Evolutionary conservation across 2,888 invertebrate genomes (phyloP).

Genomic region (Amblyjoppa proteus): DNA sequence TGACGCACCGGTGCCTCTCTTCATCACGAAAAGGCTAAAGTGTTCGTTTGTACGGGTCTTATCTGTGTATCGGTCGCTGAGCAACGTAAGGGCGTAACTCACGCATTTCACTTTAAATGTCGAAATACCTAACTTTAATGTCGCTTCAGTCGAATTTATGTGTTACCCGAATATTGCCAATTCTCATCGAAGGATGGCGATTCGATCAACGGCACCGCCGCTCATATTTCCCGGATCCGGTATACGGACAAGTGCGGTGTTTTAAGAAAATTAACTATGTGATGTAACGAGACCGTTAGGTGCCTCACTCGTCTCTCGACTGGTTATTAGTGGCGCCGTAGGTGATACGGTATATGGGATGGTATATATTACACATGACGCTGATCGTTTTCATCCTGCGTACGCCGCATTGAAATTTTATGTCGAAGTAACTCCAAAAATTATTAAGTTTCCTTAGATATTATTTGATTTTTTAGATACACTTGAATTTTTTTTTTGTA

Average conservation of each 20-base stretch:
- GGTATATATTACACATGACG: slow-evolving; percentile 47
- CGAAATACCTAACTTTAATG: neutral
- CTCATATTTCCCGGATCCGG: slow-evolving; percentile 68
- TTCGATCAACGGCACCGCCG: slow-evolving; percentile 64
- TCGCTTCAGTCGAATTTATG: neutral
- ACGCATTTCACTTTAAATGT: neutral
- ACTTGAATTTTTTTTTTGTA: too few species aligned
- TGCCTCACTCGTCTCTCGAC: slow-evolving; percentile 63
- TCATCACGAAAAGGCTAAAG: too few species aligned
- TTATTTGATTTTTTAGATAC: too few species aligned
- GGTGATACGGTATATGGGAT: slow-evolving; percentile 59
- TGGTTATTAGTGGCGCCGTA: slow-evolving; percentile 70
- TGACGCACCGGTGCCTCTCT: too few species aligned
- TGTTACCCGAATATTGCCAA: slow-evolving; percentile 14
- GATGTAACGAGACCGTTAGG: slow-evolving; percentile 72
- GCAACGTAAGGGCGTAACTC: too few species aligned
- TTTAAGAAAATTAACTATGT: slow-evolving; percentile 71
- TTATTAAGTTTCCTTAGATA: neutral
- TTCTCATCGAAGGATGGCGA: slow-evolving; percentile 53
- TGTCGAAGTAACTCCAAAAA: neutral
- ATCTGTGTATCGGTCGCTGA: neutral
- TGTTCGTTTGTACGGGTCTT: neutral
- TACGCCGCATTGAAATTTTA: neutral
- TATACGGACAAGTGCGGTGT: slow-evolving; percentile 67
- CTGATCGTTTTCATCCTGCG: slow-evolving; percentile 7